Conservation (phyloP, 2,888 invertebrate genomes). For the Eristalis pertinax region DNA sequence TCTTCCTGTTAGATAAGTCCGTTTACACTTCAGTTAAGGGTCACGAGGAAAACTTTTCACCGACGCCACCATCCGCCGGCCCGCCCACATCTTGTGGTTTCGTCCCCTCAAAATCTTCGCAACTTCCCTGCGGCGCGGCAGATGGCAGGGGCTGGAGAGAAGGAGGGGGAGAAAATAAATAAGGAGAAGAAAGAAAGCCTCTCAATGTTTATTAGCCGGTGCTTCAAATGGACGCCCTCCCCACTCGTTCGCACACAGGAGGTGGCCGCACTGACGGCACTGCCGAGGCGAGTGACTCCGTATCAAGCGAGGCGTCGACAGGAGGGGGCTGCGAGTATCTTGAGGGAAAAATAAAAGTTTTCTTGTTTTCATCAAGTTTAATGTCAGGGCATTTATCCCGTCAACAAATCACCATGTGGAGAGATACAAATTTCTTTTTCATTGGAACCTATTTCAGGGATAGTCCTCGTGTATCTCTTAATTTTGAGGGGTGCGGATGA, state of each 20-base stretch:
- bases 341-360: slow-evolving; percentile 67
- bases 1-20: slow-evolving; percentile 55
- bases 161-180: not conserved
- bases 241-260: slow-evolving; percentile 17
- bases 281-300: not conserved
- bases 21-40: slow-evolving; percentile 18
- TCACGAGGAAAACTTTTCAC: slow-evolving; percentile 47
- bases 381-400: slow-evolving; percentile 70
- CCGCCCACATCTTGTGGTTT: slow-evolving; percentile 48
- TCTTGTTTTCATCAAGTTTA: slow-evolving; percentile 72
- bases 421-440: slow-evolving; percentile 67
- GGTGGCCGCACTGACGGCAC: not conserved
- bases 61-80: not conserved
- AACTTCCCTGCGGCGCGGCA: not conserved
- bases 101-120: slow-evolving; percentile 3
- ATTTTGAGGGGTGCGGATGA: not conserved
- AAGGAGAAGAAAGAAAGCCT: slow-evolving; percentile 45
- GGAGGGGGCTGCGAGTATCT: slow-evolving; percentile 22
- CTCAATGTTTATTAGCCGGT: slow-evolving; percentile 66
- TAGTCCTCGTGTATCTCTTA: slow-evolving; percentile 45
- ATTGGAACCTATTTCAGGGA: slow-evolving; percentile 57
- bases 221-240: slow-evolving; percentile 47
- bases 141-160: not conserved
- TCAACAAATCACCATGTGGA: slow-evolving; percentile 71
- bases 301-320: not conserved